Percentiles rank a stretch among this genome's conserved stretches.
Evolutionary conservation across 2,797 vertebrate genomes (phyloP).

Genomic region (Rhyacichthys aspro): DNA sequence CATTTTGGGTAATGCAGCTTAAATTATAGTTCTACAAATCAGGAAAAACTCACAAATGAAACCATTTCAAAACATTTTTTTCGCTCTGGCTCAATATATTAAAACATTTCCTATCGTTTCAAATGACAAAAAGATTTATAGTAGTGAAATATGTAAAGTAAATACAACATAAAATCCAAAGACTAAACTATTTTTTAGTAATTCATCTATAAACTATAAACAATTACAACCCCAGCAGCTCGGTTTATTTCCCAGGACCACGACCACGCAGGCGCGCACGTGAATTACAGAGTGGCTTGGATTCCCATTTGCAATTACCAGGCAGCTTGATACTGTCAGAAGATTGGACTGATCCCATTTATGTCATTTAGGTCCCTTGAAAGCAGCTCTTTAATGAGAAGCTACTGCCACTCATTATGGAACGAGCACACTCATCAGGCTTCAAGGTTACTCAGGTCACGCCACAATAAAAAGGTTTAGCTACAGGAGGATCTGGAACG

Average conservation of each 20-base stretch:
- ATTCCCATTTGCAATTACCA: slow-evolving; percentile 71
- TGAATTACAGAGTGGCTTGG: slow-evolving; percentile 54
- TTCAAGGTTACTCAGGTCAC: slow-evolving; percentile 58
- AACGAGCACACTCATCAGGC: slow-evolving; percentile 58
- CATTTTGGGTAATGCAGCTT: too few relatives aligned
- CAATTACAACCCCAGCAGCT: neutral
- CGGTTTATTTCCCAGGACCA: neutral
- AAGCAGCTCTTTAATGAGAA: slow-evolving; percentile 70
- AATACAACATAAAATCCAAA: too few relatives aligned
- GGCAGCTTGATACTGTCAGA: slow-evolving; percentile 70
- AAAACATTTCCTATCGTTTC: too few relatives aligned
- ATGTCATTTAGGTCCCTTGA: slow-evolving; percentile 68
- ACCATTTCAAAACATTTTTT: too few relatives aligned
- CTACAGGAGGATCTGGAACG: neutral
- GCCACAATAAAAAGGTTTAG: slow-evolving; percentile 2
- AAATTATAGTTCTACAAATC: too few relatives aligned
- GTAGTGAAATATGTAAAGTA: too few relatives aligned
- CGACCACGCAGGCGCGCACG: slow-evolving; percentile 14
- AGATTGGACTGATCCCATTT: slow-evolving; percentile 75
- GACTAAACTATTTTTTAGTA: too few relatives aligned
- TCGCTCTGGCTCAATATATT: too few relatives aligned
- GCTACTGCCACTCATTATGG: slow-evolving; percentile 59
- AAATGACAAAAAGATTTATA: too few relatives aligned
- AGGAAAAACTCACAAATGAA: too few relatives aligned
- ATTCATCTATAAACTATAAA: slow-evolving; percentile 3